Evolutionary conservation across 2,888 invertebrate genomes (phyloP).

Genomic region (Ryuthela nishihirai): DNA sequence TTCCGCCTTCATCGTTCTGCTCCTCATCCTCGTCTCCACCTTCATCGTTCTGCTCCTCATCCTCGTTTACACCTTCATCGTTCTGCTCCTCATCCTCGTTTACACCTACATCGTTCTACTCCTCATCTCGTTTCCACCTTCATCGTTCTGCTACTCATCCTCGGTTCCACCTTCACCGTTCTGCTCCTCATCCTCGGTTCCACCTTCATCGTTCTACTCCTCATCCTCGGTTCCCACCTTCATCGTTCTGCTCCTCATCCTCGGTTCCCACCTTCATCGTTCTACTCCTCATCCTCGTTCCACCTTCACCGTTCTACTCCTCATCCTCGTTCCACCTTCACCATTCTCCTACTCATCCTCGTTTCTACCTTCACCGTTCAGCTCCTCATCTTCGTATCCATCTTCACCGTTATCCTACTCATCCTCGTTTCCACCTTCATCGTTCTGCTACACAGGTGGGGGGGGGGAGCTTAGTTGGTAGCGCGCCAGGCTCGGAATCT

Average conservation of each 20-base stretch:
- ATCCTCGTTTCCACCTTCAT: not conserved
- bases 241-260: not conserved
- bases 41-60: too few relatives aligned
- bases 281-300: not conserved
- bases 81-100: too few relatives aligned
- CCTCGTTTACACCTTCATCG: too few relatives aligned
- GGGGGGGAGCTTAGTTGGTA: too few relatives aligned
- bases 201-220: not conserved
- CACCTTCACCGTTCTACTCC: not conserved
- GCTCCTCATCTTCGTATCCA: not conserved
- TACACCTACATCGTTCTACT: too few relatives aligned
- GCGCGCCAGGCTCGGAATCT: too few relatives aligned
- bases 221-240: not conserved
- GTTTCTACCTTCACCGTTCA: not conserved
- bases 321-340: slow-evolving; percentile 5
- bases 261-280: not conserved
- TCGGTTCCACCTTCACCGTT: not conserved
- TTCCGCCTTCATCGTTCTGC: too few relatives aligned
- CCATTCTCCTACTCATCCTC: slow-evolving; percentile 8
- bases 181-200: not conserved
- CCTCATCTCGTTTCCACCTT: slow-evolving; percentile 4
- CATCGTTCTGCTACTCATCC: slow-evolving; percentile 12
- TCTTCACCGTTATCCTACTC: not conserved
- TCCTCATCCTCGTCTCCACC: too few relatives aligned
- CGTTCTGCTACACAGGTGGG: too few relatives aligned